A percentile compares a stretch with the other conserved stretches of the same genome.
Conservation (phyloP, 2,113 vertebrate species). For the Platysternon megacephalum region DNA sequence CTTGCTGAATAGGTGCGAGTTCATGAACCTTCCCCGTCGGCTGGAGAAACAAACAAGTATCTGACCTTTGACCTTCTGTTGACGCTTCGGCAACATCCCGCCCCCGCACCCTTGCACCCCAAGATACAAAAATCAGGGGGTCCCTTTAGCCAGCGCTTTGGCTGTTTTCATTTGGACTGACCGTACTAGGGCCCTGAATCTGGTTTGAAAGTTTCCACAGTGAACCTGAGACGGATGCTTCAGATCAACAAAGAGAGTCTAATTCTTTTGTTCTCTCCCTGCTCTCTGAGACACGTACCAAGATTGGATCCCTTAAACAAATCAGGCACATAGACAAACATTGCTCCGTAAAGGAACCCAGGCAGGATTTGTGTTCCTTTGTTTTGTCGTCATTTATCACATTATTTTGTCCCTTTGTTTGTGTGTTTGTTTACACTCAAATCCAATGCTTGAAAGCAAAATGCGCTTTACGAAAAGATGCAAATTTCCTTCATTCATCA, state of each 20-base stretch:
- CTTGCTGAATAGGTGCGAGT: conserved; percentile 62
- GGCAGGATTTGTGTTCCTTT: not conserved
- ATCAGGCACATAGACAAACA: not conserved
- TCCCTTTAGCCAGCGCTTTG: not conserved
- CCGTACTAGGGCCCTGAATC: not conserved
- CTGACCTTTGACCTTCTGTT: conserved; percentile 39
- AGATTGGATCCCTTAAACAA: not conserved
- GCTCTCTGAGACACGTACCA: not conserved
- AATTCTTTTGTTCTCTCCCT: not conserved
- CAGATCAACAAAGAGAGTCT: not conserved
- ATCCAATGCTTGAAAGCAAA: not conserved
- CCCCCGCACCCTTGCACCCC: not conserved
- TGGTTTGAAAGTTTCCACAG: not conserved
- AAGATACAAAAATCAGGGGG: not conserved
- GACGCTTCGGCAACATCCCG: not conserved
- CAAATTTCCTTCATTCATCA: not conserved
- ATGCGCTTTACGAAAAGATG: not conserved
- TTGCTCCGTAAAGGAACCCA: not conserved
- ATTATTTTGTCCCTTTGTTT: not conserved
- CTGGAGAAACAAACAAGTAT: conserved; percentile 50
- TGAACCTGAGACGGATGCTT: not conserved
- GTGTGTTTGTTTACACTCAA: not conserved
- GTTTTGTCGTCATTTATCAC: not conserved
- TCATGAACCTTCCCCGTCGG: conserved; percentile 55
- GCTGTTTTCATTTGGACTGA: not conserved